A percentile compares a stretch with the other conserved stretches of the same genome.
Conservation (phyloP, 2,797 vertebrate genomes). For the Diplodus sargus region DNA sequence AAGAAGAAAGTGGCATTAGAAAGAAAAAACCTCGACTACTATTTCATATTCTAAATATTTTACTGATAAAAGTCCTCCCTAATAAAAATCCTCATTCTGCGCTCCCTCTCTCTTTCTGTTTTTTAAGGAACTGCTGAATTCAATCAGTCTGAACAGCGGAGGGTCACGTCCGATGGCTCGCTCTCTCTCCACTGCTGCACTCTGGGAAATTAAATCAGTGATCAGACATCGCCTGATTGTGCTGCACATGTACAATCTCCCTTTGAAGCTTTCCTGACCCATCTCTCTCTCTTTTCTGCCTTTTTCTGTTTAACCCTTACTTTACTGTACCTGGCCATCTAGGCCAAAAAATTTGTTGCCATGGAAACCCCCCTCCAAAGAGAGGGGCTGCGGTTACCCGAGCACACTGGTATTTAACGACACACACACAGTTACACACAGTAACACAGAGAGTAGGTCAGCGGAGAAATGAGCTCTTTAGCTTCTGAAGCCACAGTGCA, state of each 20-base stretch:
- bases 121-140: conserved; percentile 2
- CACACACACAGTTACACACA: background rate
- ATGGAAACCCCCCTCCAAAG: conserved; percentile 70
- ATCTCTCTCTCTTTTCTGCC: background rate
- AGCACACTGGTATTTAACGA: conserved; percentile 55
- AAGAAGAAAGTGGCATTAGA: no score
- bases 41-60: background rate
- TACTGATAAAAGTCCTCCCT: background rate
- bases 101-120: background rate
- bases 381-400: conserved; percentile 50
- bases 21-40: background rate
- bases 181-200: background rate
- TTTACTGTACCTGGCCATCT: conserved; percentile 66
- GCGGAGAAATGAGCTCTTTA: conserved; percentile 40
- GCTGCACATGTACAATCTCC: conserved; percentile 1
- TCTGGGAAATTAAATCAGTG: conserved; percentile 32
- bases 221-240: conserved; percentile 10
- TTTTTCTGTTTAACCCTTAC: conserved; percentile 32
- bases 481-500: conserved; percentile 26
- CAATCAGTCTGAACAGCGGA: background rate
- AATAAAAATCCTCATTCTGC: background rate
- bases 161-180: background rate
- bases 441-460: conserved; percentile 32
- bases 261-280: conserved; percentile 43
- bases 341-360: conserved; percentile 64